phyloP scores from a whole-genome alignment of 2,797 vertebrate genomes.

The Arctocebus calabarensis region DNA sequence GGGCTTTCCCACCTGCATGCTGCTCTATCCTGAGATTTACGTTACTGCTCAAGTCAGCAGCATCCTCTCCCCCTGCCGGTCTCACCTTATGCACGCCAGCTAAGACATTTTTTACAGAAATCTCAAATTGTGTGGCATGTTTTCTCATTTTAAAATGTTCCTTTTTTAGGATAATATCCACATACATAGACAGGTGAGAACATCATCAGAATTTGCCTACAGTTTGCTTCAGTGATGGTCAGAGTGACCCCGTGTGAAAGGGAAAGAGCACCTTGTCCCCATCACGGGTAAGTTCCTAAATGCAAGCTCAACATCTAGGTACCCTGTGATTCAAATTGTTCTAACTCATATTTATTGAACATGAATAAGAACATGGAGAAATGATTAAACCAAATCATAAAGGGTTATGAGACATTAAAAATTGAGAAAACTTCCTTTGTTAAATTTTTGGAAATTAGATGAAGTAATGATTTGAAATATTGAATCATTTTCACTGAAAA shows the following conservation, averaged over 20 bases:
- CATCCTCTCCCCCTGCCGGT: not conserved
- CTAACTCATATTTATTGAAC: slow-evolving; percentile 36
- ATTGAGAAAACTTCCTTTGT: slow-evolving; percentile 26
- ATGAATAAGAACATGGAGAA: not conserved
- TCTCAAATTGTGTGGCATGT: slow-evolving; percentile 1
- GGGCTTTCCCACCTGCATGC: not conserved
- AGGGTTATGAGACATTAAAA: not conserved
- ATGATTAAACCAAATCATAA: not conserved
- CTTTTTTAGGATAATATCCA: slow-evolving; percentile 44
- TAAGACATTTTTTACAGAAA: slow-evolving; percentile 3
- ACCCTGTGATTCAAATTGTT: not conserved
- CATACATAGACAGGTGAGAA: not conserved
- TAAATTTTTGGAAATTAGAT: slow-evolving; percentile 28
- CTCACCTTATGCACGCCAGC: not conserved
- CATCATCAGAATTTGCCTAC: not conserved
- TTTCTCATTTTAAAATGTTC: slow-evolving; percentile 46
- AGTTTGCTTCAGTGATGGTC: not conserved
- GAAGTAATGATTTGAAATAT: slow-evolving; percentile 46
- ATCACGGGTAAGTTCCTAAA: not conserved
- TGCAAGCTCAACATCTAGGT: not conserved
- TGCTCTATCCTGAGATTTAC: slow-evolving; percentile 55
- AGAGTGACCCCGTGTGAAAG: not conserved
- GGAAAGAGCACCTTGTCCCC: not conserved
- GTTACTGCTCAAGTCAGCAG: not conserved
- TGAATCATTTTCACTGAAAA: not conserved